Base-by-base conservation (phyloP, 2,888 invertebrate species). In the Eilema caniola region DNA sequence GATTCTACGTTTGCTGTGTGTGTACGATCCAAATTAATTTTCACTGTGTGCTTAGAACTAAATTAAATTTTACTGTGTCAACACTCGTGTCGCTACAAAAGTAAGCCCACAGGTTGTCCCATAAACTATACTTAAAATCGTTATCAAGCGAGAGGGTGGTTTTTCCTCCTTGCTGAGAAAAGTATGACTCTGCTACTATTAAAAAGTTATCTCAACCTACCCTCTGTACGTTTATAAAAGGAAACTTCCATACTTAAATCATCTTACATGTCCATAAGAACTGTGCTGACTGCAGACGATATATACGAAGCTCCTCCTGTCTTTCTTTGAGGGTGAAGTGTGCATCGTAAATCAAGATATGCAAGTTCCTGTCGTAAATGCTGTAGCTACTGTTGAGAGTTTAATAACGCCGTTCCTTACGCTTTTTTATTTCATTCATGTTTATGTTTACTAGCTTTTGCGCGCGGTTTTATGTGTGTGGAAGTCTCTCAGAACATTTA, bases 301-400 rank as follows among this genome's bases (percentile, higher is more conserved):
- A 28, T 61, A 20, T 16, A 31, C 61, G 28, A 28, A 28, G 60
- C 31, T 28, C 61, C 31, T 16, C 61, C 25, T 20, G 24, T 31
- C 31, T 61, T 61, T 31, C 31, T 61, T 61, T 31, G 24, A 67
- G 31, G 47, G 37, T 33, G 28, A 41, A 67, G 20, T 53, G 33
- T 53, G 12, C 37, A n/a, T 28, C 63, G 64, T 73, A 70, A 72
- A 75, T 70, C 64, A 57, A 66, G 64, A 71, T 73, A 25, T 73
- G 67, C n/a, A 67, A 61, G 23, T 68, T 73, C 20, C 63, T 41
- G 69, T 64, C 69, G 64, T 69, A 64, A 69, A 69, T 59, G 25
- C 53, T 23, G 59, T 59, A 16, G 59, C 64, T 69, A 59, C 63
- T 69, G 64, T 69, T 57, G 20, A 25, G 47, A n/a, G n/a, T 37